Base-by-base conservation (phyloP, 2,888 invertebrate species). In the Pyrrhia umbra region DNA sequence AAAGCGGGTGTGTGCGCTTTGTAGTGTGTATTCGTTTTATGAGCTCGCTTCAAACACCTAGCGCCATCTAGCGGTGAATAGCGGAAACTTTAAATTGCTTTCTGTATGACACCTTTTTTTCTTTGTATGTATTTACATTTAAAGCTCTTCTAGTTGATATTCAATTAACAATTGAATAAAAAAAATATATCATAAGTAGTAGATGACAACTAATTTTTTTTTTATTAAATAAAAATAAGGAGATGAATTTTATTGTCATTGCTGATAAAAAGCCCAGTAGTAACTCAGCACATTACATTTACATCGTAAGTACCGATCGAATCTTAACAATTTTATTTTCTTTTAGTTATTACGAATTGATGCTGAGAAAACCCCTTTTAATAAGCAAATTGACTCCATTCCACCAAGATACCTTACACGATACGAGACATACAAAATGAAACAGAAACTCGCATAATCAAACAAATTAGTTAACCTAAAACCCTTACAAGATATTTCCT, bases 391-490 rank as follows among this genome's bases (percentile, higher is more conserved):
- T 40, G 39, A 52, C 16, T 49, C 54, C 37, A 51, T 37, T 37
- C 56, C 15, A 21, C 27, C 23, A 6, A 59, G 34, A 61, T 46
- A 54, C 54, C 54, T 60, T 34, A 46, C 39, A 51, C 43, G 16
- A 20, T 43, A 43, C 49, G 16, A 43, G 21, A 65, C 57, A 61
- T 59, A 16, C 46, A 61, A 69, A 75, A 55, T 55, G 43, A 67
- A 74, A 77, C 74, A 77, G 62, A 68, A 79, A 62, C 64, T 63
- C 73, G 62, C 62, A 75, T 77, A 77, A 68, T 75, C 76, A 71
- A 73, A 77, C 69, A 73, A 81, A 77, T 79, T 76, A 81, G 74
- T 75, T 72, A 68, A 65, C 69, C 65, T 70, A 68, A 80, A 81
- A 79, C 77, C 75, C 68, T 70, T 69, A 68, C 61, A 68, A 80